Percentiles rank a stretch among this genome's conserved stretches.
phyloP scores from a whole-genome alignment of 2,113 vertebrate genomes.

The Malaclemys terrapin region DNA sequence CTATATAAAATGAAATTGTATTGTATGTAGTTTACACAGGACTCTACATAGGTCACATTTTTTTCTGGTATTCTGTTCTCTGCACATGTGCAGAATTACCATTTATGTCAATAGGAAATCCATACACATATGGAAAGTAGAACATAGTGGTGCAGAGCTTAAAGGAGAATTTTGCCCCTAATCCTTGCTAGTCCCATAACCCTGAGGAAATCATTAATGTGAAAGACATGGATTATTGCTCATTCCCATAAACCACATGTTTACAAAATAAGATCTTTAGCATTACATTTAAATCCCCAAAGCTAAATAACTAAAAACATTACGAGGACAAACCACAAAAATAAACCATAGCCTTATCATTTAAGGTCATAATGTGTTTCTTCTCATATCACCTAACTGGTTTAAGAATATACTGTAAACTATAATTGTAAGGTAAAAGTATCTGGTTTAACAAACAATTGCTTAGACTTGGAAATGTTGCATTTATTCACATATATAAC shows the following conservation, averaged over 20 bases:
- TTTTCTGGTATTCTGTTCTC: not conserved
- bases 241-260: not conserved
- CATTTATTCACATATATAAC: not conserved
- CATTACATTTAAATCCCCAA: not conserved
- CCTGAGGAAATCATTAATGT: slow-evolving; percentile 39
- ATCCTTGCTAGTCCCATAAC: not conserved
- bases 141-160: not conserved
- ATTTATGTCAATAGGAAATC: not conserved
- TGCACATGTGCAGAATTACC: not conserved
- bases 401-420: not conserved
- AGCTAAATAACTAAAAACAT: not conserved
- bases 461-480: not conserved
- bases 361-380: not conserved
- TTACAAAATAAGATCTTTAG: slow-evolving; percentile 12
- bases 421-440: not conserved
- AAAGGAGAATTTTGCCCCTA: not conserved
- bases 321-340: not conserved
- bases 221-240: slow-evolving; percentile 21
- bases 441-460: not conserved
- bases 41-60: not conserved
- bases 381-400: not conserved
- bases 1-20: slow-evolving; percentile 2
- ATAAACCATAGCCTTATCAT: slow-evolving; percentile 24
- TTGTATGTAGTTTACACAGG: not conserved
- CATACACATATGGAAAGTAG: not conserved